A percentile compares a stretch with the other conserved stretches of the same genome.
Conservation (phyloP, 1,140 invertebrate genomes). For the Anastrepha obliqua region DNA sequence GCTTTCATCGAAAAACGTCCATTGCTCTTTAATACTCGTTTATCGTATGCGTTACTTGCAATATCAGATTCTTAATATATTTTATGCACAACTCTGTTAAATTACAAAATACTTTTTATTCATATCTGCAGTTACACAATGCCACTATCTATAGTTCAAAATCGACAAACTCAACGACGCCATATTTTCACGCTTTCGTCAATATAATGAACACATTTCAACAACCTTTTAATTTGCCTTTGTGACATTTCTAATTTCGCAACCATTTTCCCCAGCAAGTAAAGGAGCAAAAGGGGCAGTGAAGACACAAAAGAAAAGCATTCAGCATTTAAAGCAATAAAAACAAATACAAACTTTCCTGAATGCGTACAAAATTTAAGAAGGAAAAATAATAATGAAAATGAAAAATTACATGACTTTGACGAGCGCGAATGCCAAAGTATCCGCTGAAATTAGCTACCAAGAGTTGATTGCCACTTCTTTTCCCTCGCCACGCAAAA, state of each 20-base stretch:
- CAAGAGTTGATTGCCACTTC: neutral
- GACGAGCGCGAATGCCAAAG: neutral
- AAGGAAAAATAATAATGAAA: neutral
- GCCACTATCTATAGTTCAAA: no score
- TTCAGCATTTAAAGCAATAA: neutral
- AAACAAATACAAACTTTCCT: neutral
- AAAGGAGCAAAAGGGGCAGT: neutral
- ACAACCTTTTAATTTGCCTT: neutral
- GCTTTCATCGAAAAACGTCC: no score
- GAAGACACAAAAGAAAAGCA: neutral
- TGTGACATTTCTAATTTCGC: neutral
- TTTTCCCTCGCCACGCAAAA: neutral
- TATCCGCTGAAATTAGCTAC: conserved; percentile 22
- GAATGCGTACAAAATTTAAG: neutral
- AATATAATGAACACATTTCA: conserved; percentile 1
- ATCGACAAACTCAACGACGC: neutral
- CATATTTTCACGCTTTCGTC: conserved; percentile 1
- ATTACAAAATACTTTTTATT: no score
- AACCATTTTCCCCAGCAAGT: neutral
- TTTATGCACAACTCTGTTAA: no score
- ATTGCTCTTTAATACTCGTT: no score
- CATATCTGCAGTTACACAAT: no score
- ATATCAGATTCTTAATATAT: no score
- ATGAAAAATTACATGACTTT: conserved; percentile 25
- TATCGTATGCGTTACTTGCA: no score